Evolutionary conservation across 2,797 vertebrate genomes (phyloP).

Genomic region (Podarcis siculus): DNA sequence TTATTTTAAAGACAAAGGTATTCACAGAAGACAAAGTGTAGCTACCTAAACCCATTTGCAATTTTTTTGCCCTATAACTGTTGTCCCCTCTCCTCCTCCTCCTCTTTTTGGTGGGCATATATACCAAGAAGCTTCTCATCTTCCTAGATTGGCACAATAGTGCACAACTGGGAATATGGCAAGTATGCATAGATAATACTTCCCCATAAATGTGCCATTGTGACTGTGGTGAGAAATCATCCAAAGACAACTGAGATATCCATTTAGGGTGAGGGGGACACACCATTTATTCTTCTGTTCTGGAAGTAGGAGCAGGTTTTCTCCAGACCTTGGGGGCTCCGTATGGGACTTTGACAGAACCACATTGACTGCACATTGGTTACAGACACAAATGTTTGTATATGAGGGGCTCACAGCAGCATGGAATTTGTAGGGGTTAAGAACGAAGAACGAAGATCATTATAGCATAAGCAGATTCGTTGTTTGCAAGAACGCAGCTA

Average conservation of each 20-base stretch:
- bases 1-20: background rate
- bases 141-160: background rate
- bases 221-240: background rate
- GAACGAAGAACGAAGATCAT: no score
- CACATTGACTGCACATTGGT: background rate
- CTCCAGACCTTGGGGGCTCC: background rate
- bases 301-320: background rate
- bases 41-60: background rate
- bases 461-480: no score
- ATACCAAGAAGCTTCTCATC: background rate
- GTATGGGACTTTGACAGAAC: background rate
- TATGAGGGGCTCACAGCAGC: no score
- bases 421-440: no score
- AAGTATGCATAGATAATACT: background rate
- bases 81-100: no score
- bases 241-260: background rate
- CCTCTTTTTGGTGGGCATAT: background rate
- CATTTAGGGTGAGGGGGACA: background rate
- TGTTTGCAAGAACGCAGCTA: no score
- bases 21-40: background rate
- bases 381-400: background rate
- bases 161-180: background rate
- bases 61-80: background rate
- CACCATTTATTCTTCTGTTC: background rate
- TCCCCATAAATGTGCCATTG: background rate